phyloP scores from a whole-genome alignment of 2,888 invertebrate species.

The Drosophila subquinaria region DNA sequence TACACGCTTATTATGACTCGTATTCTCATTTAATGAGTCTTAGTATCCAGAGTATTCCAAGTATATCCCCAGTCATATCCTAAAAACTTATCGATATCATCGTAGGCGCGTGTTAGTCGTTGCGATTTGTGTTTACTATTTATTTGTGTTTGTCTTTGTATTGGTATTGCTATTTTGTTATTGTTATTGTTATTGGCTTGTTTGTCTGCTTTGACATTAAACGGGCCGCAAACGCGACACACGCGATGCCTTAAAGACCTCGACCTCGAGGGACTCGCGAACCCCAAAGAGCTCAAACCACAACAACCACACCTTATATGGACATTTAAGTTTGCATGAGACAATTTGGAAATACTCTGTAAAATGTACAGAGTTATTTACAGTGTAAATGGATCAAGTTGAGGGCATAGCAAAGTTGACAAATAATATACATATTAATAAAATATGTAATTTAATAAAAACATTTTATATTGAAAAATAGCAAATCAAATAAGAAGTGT shows the following conservation, averaged over 20 bases:
- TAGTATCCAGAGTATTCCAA: background rate
- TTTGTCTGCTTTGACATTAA: slow-evolving; percentile 66
- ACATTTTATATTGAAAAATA: background rate
- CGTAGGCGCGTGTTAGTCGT: slow-evolving; percentile 74
- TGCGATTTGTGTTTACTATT: slow-evolving; percentile 61
- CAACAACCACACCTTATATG: slow-evolving; percentile 17
- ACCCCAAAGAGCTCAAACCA: background rate
- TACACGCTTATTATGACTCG: slow-evolving; percentile 2
- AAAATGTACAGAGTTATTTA: background rate
- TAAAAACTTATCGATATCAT: slow-evolving; percentile 8
- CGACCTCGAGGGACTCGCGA: slow-evolving; percentile 16
- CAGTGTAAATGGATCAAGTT: no score
- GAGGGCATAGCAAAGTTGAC: no score
- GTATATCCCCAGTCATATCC: background rate
- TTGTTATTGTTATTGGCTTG: slow-evolving; percentile 71
- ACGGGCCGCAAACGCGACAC: slow-evolving; percentile 48
- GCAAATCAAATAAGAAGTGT: background rate
- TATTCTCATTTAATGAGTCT: background rate
- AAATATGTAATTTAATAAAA: no score
- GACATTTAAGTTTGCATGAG: background rate
- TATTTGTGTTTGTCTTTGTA: slow-evolving; percentile 56
- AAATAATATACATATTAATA: no score
- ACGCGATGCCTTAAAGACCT: slow-evolving; percentile 43
- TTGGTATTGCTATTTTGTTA: slow-evolving; percentile 58
- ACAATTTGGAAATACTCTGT: slow-evolving; percentile 11